phyloP scores from a whole-genome alignment of 2,888 invertebrate species.

The Thysanoteuthis rhombus region DNA sequence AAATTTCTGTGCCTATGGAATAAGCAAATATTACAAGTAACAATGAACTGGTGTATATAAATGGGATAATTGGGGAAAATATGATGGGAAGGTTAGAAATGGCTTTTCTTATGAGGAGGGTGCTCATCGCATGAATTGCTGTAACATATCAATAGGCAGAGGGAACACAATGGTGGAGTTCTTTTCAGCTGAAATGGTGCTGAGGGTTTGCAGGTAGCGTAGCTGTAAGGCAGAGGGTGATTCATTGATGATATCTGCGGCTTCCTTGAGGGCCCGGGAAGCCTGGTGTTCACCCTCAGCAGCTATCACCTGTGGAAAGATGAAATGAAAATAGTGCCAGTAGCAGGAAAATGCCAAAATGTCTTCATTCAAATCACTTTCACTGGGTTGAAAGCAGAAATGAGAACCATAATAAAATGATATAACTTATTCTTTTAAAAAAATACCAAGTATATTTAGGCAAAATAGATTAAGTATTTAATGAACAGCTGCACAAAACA shows the following conservation, averaged over 20 bases:
- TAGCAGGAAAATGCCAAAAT: too few relatives aligned
- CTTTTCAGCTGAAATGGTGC: conserved; percentile 64
- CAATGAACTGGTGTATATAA: neutral
- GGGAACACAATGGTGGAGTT: conserved; percentile 67
- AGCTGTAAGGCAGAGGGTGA: conserved; percentile 78
- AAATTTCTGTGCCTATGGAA: neutral
- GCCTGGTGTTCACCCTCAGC: conserved; percentile 71
- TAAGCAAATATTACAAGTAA: neutral
- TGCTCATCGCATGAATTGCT: conserved; percentile 18
- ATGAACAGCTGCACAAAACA: too few relatives aligned
- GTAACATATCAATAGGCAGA: conserved; percentile 56
- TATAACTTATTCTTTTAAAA: too few relatives aligned
- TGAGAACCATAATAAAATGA: too few relatives aligned
- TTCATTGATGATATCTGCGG: conserved; percentile 84
- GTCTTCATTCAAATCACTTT: too few relatives aligned
- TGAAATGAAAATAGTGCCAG: neutral
- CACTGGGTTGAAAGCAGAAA: too few relatives aligned
- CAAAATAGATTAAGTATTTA: too few relatives aligned
- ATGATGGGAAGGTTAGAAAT: neutral
- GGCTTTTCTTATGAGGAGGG: neutral
- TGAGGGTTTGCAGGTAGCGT: conserved; percentile 66
- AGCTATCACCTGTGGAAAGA: conserved; percentile 68
- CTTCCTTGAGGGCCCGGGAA: conserved; percentile 84
- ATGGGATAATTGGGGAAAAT: neutral
- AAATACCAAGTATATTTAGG: too few relatives aligned